These are phyloP conservation scores for Triplophysa siluroides DNA, from an alignment of 2,113 vertebrate genomes.

Conservation along the genomic window DNA sequence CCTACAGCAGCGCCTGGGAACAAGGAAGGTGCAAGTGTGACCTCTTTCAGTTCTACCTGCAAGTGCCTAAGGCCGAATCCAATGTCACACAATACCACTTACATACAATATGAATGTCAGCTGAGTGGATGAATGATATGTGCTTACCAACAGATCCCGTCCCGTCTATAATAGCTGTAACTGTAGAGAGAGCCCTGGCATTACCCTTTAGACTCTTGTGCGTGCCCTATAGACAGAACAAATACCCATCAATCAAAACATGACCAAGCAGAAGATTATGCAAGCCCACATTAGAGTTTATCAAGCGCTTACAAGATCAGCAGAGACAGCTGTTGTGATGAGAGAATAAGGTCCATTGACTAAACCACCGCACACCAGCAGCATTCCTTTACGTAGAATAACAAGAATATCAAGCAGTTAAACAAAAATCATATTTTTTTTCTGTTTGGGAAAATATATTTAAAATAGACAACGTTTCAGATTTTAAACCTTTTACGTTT, in stretches of 20 bases:
- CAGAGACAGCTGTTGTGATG: conserved; percentile 94
- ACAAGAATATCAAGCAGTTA: conserved; percentile 1
- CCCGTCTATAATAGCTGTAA: conserved; percentile 94
- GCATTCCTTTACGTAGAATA: conserved; percentile 76
- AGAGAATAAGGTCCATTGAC: conserved; percentile 93
- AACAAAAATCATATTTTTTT: background rate
- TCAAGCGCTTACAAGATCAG: conserved; percentile 84
- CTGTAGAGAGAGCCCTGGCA: conserved; percentile 87
- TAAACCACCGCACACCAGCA: conserved; percentile 85
- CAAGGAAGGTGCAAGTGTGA: fast-evolving
- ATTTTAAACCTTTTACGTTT: background rate
- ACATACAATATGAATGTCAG: too few species aligned
- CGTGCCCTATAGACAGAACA: conserved; percentile 79
- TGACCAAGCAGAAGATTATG: background rate
- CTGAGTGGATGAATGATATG: background rate
- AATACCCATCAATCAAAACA: background rate
- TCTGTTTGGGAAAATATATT: too few species aligned
- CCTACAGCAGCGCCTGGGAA: conserved; percentile 86
- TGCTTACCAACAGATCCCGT: conserved; percentile 82
- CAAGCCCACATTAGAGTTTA: background rate
- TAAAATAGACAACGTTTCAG: background rate
- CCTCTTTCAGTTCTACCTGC: background rate
- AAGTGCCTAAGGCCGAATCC: background rate
- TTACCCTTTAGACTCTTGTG: conserved; percentile 92
- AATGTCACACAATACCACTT: background rate